Base-by-base conservation (phyloP, 2,888 invertebrate species). In the Acrobeloides nanus region DNA sequence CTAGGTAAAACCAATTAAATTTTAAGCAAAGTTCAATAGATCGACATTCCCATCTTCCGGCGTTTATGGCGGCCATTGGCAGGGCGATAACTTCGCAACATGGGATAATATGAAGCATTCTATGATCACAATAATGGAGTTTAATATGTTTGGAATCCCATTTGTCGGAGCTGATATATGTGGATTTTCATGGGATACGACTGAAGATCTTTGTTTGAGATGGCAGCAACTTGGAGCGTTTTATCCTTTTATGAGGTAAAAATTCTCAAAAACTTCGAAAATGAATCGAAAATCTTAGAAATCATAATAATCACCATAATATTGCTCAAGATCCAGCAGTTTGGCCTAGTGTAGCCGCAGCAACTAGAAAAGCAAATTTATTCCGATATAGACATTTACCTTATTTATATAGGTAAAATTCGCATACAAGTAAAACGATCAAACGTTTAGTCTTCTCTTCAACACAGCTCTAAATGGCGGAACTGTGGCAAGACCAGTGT, bases 21-120 rank as follows among this genome's bases (percentile, higher is more conserved):
- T n/a, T n/a, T n/a, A n/a, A n/a, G n/a, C n/a, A n/a, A n/a, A n/a
- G n/a, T n/a, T n/a, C n/a, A 25, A 34, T 34, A 27, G 40, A 17
- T 33, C 26, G 12, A 76, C 74, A 3, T 76, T 69, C 57, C 63
- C 75, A 1, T 74, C 75, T 0, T 62, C 72, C 4, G 76, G 76
- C 5, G 58, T 61, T 20, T 75, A 66, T 59, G 63, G 69, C 3
- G 74, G 85, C 0, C 86, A 87, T 74, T 87, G 87, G 87, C 83
- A 84, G 61, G 88, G 87, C 0, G 88, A 88, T 75, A 81, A 85
- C 53, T 77, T 74, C 57, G 85, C 87, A 32, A 77, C 79, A 33
- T 88, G 87, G 87, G 80, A 82, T 47, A 85, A 86, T 68, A 80
- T 87, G 81, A 78, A 58, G 29, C 57, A 59, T 10, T 57, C 62